These are phyloP conservation scores for Muschampia plurimacula DNA, from an alignment of 2,888 invertebrate species.

Conservation along the genomic window DNA sequence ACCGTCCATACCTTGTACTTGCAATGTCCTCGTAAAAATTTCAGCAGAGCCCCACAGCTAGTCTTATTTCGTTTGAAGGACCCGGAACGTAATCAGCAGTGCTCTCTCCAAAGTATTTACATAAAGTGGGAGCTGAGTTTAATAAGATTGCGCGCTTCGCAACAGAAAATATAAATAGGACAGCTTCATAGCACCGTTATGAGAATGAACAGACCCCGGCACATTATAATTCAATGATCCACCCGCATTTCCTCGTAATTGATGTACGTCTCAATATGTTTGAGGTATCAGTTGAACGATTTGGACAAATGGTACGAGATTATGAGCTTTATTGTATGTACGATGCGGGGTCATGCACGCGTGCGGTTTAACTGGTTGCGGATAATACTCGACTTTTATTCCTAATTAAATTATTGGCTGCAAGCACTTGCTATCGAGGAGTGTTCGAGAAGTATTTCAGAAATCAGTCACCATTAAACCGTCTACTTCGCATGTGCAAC, in stretches of 20 bases:
- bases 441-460: too few species aligned
- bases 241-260: constrained; percentile 1
- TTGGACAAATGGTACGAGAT: not conserved
- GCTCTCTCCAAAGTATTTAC: constrained; percentile 30
- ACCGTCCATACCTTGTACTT: too few species aligned
- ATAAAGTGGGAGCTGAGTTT: constrained; percentile 28
- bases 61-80: constrained; percentile 16
- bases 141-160: constrained; percentile 25
- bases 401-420: too few species aligned
- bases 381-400: too few species aligned
- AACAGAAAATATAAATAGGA: constrained; percentile 25
- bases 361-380: too few species aligned
- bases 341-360: not conserved
- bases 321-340: not conserved
- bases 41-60: too few species aligned
- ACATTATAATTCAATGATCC: not conserved
- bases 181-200: constrained; percentile 1
- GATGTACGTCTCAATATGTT: constrained; percentile 1
- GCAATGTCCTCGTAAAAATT: too few species aligned
- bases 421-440: too few species aligned
- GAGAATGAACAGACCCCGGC: constrained; percentile 4
- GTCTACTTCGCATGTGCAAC: too few species aligned
- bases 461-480: too few species aligned
- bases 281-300: not conserved
- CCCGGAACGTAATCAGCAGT: constrained; percentile 27